Evolutionary conservation across 2,797 vertebrate species (phyloP), one percentile per base, ranked within the genome.

Genomic region (Melanotaenia parkinsoni): DNA sequence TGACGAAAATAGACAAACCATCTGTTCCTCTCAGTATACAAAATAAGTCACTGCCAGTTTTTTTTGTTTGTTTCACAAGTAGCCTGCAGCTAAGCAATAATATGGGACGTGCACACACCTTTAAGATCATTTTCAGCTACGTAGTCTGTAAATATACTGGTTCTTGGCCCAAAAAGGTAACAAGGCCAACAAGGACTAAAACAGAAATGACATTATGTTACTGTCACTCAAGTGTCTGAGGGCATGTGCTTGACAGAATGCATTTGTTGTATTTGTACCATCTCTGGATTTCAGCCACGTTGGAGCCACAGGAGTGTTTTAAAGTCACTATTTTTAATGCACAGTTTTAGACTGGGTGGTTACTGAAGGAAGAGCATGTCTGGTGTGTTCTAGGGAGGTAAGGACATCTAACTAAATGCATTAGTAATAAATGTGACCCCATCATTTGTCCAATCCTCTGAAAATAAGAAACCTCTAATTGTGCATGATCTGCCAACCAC

Each of bases 311-410:
- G 58, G 77, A 57, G 68, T 11, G 59, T 58, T 76, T 62, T 57
- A 64, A 61, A 80, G 81, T 30, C 78, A 74, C 90, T 89, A 87
- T 91, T 90, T 90, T 86, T 87, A 89, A 56, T 82, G 84, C 77
- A 56, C 74, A 76, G 83, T 84, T 79, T 90, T 84, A 87, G 75
- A 74, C 72, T 69, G 67, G 35, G 67, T 53, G 72, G 72, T 62
- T 75, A 61, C 69, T n/a, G 57, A 3, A 28, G 32, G 53, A 77
- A 51, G 56, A 74, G 56, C n/a, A 75, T 70, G 58, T 73, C 63
- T 68, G 63, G 66, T 64, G 32, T 18, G 61, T 20, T 67, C 58
- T 64, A 45, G 69, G 61, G 77, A 56, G 65, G 40, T 58, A 62
- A 63, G 76, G 70, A 70, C 54, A 30, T 68, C 83, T 63, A 82